Percentiles rank a stretch among this genome's conserved stretches.
phyloP scores from a whole-genome alignment of 64 coral and sea anemone species.

The Montipora cactus region DNA sequence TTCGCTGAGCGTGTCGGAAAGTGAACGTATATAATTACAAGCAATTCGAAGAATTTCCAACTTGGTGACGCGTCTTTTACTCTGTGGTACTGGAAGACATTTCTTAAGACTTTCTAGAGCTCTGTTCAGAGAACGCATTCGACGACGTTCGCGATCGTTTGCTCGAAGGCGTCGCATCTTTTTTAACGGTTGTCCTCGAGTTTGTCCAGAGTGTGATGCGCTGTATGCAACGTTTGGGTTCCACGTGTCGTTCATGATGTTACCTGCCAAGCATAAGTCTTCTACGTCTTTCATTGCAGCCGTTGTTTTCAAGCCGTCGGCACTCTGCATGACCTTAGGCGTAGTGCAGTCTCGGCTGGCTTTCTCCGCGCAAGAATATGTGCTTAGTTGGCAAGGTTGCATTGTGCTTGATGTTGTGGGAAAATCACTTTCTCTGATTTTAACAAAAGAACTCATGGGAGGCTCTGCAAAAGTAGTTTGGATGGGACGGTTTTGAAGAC shows the following conservation, averaged over 20 bases:
- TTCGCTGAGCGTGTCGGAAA: constrained; percentile 90
- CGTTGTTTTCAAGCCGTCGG: neutral
- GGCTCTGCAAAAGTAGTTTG: neutral
- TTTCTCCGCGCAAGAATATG: neutral
- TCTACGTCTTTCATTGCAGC: constrained; percentile 12
- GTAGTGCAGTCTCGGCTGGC: neutral
- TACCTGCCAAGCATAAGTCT: constrained; percentile 28
- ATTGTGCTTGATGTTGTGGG: neutral
- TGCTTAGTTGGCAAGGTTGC: neutral
- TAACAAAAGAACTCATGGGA: constrained; percentile 13
- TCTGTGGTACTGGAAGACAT: constrained; percentile 94
- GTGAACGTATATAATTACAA: constrained; percentile 92
- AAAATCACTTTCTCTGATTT: constrained; percentile 6
- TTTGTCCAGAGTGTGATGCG: constrained; percentile 15
- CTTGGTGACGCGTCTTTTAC: constrained; percentile 94
- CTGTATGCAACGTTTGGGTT: neutral
- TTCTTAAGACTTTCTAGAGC: constrained; percentile 95
- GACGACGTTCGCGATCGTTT: constrained; percentile 92
- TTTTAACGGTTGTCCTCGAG: constrained; percentile 90
- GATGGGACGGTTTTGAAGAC: neutral
- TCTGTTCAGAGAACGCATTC: constrained; percentile 94
- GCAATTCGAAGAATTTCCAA: constrained; percentile 96
- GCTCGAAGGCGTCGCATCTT: constrained; percentile 94
- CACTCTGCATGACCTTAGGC: constrained; percentile 6
- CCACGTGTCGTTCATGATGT: constrained; percentile 45